Evolutionary conservation across 2,113 vertebrate species (phyloP).

Genomic region (Bos taurus): DNA sequence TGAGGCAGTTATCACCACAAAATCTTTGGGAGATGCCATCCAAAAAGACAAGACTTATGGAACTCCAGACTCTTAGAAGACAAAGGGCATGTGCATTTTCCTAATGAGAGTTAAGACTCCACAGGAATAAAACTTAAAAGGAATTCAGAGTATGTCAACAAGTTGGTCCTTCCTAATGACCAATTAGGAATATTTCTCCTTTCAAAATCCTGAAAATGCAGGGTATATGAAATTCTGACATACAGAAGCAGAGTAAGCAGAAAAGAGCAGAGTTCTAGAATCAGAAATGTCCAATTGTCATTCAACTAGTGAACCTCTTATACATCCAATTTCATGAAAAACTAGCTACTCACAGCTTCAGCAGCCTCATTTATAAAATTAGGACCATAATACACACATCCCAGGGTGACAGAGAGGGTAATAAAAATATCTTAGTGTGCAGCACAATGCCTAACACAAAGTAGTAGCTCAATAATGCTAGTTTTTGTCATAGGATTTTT

Average conservation of each 20-base stretch:
- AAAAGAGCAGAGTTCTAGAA: not conserved
- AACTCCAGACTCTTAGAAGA: not conserved
- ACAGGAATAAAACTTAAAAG: not conserved
- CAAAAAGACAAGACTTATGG: not conserved
- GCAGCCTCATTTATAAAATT: not conserved
- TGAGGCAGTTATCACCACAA: not conserved
- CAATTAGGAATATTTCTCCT: not conserved
- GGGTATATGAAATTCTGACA: not conserved
- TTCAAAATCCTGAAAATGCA: not conserved
- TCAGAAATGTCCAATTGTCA: not conserved
- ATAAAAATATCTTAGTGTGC: not conserved
- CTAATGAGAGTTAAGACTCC: not conserved
- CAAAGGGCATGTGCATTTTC: not conserved
- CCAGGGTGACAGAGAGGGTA: not conserved
- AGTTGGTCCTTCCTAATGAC: not conserved
- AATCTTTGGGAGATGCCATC: not conserved
- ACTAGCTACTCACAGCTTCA: not conserved
- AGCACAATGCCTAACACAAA: not conserved
- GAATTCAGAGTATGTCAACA: not conserved
- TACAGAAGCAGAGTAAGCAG: not conserved
- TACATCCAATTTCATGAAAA: not conserved
- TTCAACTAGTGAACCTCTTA: not conserved
- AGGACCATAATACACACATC: not conserved
- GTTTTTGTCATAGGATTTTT: not conserved
- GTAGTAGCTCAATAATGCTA: not conserved